Conservation (phyloP, 2,797 vertebrate genomes). For the Sphenopsis melanotis region DNA sequence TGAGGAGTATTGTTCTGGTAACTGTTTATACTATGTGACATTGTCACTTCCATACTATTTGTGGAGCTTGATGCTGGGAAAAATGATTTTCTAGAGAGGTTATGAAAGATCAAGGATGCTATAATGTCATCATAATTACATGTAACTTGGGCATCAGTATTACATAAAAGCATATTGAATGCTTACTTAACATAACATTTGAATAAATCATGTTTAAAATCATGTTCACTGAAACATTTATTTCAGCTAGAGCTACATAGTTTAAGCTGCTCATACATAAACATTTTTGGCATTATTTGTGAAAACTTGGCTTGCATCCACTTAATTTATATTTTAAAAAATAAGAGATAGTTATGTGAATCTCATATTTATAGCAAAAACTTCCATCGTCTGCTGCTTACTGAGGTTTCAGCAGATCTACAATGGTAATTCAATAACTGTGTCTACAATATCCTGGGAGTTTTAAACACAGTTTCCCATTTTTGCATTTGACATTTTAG, state of each 20-base stretch:
- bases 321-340: constrained; percentile 48
- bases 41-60: constrained; percentile 49
- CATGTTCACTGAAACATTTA: constrained; percentile 65
- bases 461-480: constrained; percentile 29
- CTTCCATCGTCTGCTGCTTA: background rate
- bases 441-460: constrained; percentile 38
- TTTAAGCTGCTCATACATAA: constrained; percentile 64
- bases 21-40: constrained; percentile 45
- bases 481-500: constrained; percentile 52
- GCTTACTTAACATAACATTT: constrained; percentile 60
- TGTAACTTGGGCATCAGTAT: constrained; percentile 57
- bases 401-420: constrained; percentile 45
- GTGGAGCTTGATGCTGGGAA: constrained; percentile 37
- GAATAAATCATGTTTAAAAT: constrained; percentile 68
- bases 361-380: constrained; percentile 41
- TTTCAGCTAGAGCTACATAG: constrained; percentile 24
- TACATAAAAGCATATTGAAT: constrained; percentile 65
- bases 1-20: constrained; percentile 41
- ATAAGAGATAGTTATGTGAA: constrained; percentile 9
- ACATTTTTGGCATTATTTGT: constrained; percentile 63
- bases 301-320: constrained; percentile 30
- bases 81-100: constrained; percentile 42
- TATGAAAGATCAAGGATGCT: constrained; percentile 49
- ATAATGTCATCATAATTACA: constrained; percentile 61
- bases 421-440: constrained; percentile 50